Percentiles rank a stretch among this genome's conserved stretches.
phyloP scores from a whole-genome alignment of 2,113 vertebrate genomes.

The Vicugna pacos region DNA sequence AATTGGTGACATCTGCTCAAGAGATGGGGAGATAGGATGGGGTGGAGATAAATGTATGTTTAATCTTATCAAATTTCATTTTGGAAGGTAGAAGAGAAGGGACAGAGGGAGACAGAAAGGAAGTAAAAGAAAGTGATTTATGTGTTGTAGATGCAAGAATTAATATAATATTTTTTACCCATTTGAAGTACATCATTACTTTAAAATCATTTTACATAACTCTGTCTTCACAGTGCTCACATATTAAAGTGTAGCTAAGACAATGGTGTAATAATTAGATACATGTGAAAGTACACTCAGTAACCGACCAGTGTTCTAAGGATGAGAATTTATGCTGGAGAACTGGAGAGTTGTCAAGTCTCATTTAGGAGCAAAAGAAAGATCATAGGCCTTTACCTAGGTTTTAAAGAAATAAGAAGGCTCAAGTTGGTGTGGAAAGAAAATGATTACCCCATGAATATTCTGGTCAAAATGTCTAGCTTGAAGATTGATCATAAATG shows the following conservation, averaged over 20 bases:
- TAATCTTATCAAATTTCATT: background rate
- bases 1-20: background rate
- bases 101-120: background rate
- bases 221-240: background rate
- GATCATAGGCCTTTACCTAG: background rate
- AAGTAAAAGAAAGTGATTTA: background rate
- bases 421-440: background rate
- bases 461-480: background rate
- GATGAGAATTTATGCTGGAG: background rate
- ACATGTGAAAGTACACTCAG: background rate
- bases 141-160: background rate
- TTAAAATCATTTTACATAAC: background rate
- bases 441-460: background rate
- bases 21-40: background rate
- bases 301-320: background rate
- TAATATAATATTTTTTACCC: background rate
- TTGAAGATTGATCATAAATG: background rate
- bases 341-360: no score
- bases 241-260: background rate
- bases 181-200: background rate
- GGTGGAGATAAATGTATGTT: background rate
- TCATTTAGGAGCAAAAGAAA: background rate
- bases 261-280: background rate
- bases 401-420: background rate
- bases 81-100: background rate